Base-by-base conservation (phyloP, 2,797 vertebrate genomes). In the Oreortyx pictus region DNA sequence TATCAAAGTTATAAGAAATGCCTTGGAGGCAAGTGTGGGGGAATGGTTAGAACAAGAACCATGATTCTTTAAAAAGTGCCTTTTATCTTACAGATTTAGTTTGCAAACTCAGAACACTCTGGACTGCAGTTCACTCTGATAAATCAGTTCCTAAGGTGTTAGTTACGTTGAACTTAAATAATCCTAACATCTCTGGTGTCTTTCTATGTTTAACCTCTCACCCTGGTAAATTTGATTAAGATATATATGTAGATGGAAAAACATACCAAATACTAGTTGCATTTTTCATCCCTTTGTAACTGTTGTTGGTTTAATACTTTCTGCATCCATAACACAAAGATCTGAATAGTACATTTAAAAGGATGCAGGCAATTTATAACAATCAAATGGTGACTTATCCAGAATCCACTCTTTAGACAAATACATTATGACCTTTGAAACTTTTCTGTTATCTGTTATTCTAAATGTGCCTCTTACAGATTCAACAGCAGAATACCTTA, bases 41-140 rank as follows among this genome's bases (percentile, higher is more conserved):
- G 60, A 96, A 96, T 71, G n/a, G 96, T 97, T 97, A 92, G 85
- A 94, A 96, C 75, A 91, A 95, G 95, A 95, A 89, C 43, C 29
- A 50, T 46, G 75, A 93, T 95, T 96, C 95, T 97, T 97, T 97
- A 96, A 93, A 94, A 82, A 95, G 92, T 86, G 92, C n/a, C 96
- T 94, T 97, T 98, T 97, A 98, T 97, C 97, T 97, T 83, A 93
- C 92, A 95, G 81, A 94, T 93, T 94, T 95, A 84, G 92, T 80
- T 85, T 96, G 95, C 97, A 97, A 86, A 98, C 97, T 97, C 97
- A 97, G 97, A 97, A 93, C 92, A 97, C 97, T 98, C 94, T 96
- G 97, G 95, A 97, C 98, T 97, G 97, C 97, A 98, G 97, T 97
- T 98, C 96, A 97, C 98, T 98, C 97, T 98, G 97, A 98, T 97